A percentile compares a stretch with the other conserved stretches of the same genome.
These are phyloP conservation scores for Dicaeum eximium DNA, from an alignment of 2,113 vertebrate genomes.

Conservation along the genomic window DNA sequence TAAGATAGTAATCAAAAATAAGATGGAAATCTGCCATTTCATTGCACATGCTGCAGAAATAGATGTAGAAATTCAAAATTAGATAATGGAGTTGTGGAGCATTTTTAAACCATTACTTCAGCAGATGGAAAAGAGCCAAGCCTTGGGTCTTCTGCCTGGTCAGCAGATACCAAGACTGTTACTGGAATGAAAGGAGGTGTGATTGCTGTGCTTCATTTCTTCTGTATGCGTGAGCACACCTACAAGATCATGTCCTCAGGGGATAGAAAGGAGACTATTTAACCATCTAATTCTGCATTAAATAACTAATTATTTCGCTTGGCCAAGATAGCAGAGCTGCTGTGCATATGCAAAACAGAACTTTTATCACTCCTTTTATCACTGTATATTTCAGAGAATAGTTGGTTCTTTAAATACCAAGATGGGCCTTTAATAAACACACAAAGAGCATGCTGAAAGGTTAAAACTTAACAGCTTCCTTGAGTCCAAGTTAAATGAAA, in stretches of 20 bases:
- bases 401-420: not conserved
- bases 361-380: not conserved
- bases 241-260: not conserved
- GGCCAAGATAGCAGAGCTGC: not conserved
- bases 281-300: not conserved
- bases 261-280: not conserved
- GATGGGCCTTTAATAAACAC: not conserved
- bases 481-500: not conserved
- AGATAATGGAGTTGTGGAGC: not conserved
- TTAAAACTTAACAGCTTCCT: not conserved
- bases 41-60: conserved; percentile 33
- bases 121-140: conserved; percentile 14
- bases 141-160: not conserved
- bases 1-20: conserved; percentile 13
- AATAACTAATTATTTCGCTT: not conserved
- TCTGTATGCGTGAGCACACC: not conserved
- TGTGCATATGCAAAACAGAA: not conserved
- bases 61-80: not conserved
- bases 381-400: not conserved
- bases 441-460: not conserved
- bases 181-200: not conserved
- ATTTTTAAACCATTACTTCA: conserved; percentile 36
- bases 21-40: conserved; percentile 40
- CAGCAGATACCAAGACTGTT: not conserved
- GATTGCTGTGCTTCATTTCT: not conserved